phyloP scores from a whole-genome alignment of 2,888 invertebrate species.

The Calameuta filiformis region DNA sequence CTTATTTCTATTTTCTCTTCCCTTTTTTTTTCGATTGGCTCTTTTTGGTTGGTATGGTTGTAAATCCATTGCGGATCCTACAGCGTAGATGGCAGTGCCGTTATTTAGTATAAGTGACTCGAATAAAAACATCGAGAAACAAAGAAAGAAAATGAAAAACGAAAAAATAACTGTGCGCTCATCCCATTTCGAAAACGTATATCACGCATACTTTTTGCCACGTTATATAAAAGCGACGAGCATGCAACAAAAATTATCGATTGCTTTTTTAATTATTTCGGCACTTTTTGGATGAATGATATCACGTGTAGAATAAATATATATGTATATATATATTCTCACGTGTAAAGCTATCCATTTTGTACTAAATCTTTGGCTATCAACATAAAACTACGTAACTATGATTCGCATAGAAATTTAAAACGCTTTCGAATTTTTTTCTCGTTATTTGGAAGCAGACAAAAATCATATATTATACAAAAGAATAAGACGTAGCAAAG shows the following conservation, averaged over 20 bases:
- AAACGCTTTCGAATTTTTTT: not conserved
- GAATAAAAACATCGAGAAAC: not conserved
- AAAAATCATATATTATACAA: not conserved
- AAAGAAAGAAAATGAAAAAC: not conserved
- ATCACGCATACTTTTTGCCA: not conserved
- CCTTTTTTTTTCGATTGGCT: not conserved
- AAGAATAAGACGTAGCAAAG: not conserved
- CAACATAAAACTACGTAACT: not conserved
- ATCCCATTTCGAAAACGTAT: not conserved
- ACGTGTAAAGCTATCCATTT: slow-evolving; percentile 37
- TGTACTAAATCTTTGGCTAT: slow-evolving; percentile 40
- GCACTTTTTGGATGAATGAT: not conserved
- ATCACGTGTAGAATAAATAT: not conserved
- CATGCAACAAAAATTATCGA: not conserved
- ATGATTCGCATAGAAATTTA: not conserved
- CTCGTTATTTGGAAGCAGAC: not conserved
- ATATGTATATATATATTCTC: not conserved
- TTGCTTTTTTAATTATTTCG: not conserved
- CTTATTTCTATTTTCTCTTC: not conserved
- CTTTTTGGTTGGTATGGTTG: not conserved
- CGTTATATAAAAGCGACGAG: not conserved
- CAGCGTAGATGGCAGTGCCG: not conserved
- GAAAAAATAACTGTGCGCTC: not conserved
- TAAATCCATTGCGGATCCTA: not conserved
- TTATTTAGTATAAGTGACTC: not conserved